Evolutionary conservation across 1,140 invertebrate species (phyloP).

Genomic region (Drosophila biarmipes): DNA sequence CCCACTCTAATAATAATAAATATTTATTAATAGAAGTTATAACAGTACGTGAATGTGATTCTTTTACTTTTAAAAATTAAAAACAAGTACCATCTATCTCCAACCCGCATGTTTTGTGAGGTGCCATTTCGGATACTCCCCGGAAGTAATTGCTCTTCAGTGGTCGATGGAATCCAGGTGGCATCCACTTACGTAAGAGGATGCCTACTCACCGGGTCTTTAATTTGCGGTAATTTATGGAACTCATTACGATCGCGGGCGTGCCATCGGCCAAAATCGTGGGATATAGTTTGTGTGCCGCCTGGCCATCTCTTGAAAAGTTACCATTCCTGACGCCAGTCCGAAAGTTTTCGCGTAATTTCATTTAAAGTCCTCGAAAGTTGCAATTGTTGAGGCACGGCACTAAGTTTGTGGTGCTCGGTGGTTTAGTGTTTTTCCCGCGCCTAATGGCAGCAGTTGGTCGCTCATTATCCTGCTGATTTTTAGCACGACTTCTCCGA

Average conservation of each 20-base stretch:
- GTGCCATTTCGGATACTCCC: background rate
- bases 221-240: slow-evolving; percentile 82
- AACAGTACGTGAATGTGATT: no score
- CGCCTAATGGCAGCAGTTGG: slow-evolving; percentile 38
- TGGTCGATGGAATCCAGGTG: background rate
- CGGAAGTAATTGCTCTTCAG: background rate
- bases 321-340: slow-evolving; percentile 44
- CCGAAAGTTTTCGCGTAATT: slow-evolving; percentile 79
- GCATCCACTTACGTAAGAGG: slow-evolving; percentile 15
- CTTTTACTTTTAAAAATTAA: no score
- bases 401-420: slow-evolving; percentile 58
- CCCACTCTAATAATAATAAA: no score
- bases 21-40: no score
- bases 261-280: slow-evolving; percentile 54
- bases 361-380: slow-evolving; percentile 82
- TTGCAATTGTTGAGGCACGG: slow-evolving; percentile 67
- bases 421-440: slow-evolving; percentile 7
- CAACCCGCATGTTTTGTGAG: background rate
- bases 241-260: slow-evolving; percentile 70
- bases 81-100: no score
- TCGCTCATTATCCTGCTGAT: slow-evolving; percentile 73
- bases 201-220: slow-evolving; percentile 54
- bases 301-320: slow-evolving; percentile 69
- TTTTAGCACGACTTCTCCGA: slow-evolving; percentile 59
- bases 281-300: slow-evolving; percentile 7